Conservation (phyloP, 2,888 invertebrate genomes). For the Notodonta ziczac region DNA sequence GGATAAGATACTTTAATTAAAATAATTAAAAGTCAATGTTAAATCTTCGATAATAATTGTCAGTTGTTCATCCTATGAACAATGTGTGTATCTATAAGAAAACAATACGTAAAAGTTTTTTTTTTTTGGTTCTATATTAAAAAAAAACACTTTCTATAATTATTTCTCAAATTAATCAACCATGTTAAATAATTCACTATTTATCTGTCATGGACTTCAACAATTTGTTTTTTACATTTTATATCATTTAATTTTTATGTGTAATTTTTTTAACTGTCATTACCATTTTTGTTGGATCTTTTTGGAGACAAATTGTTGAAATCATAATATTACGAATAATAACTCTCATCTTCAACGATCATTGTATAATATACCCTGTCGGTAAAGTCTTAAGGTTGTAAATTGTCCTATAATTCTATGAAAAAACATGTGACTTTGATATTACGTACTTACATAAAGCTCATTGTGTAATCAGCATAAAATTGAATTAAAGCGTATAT, state of each 20-base stretch:
- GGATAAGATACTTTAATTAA: conserved; percentile 51
- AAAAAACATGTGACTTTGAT: conserved; percentile 74
- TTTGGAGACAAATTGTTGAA: conserved; percentile 28
- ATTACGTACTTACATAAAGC: conserved; percentile 70
- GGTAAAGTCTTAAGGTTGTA: conserved; percentile 75
- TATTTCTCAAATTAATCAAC: conserved; percentile 5
- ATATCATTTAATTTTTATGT: conserved; percentile 5
- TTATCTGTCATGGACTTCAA: conserved; percentile 17
- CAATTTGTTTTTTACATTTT: conserved; percentile 5
- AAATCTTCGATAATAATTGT: conserved; percentile 53
- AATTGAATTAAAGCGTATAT: conserved; percentile 78
- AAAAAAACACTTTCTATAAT: not conserved
- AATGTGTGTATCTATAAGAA: conserved; percentile 19
- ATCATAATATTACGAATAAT: conserved; percentile 22
- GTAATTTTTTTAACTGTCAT: not conserved
- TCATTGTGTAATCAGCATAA: conserved; percentile 80
- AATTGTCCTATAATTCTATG: conserved; percentile 73
- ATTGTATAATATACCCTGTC: conserved; percentile 72
- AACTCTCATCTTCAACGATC: conserved; percentile 47
- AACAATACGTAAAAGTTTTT: conserved; percentile 13
- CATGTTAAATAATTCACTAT: conserved; percentile 29
- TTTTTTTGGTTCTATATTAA: conserved; percentile 15
- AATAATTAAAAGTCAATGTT: conserved; percentile 63
- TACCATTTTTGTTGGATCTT: too few species aligned
- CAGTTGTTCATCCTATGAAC: conserved; percentile 29